Base-by-base conservation (phyloP, 2,888 invertebrate species). In the Branchellion lobata region DNA sequence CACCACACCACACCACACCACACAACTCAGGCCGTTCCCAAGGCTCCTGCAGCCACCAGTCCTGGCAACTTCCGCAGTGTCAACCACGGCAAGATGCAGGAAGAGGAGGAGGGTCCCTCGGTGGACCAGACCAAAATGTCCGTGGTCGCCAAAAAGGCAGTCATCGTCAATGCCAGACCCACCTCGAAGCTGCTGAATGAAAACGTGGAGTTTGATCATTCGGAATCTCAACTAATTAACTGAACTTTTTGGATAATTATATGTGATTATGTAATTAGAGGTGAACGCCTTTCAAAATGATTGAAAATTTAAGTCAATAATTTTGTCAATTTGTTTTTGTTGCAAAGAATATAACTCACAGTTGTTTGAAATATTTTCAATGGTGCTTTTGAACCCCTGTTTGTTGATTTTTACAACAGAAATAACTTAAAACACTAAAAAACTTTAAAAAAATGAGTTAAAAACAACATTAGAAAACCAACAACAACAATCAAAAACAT, bases 111-210 rank as follows among this genome's bases (percentile, higher is more conserved):
- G 33, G 29, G 21, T 21, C 77, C 65, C 0, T 51, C 53, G 24
- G 65, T 77, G 1, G 77, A 77, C 33, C 77, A 77, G 36, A 77
- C 77, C 18, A 77, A 77, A 36, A 77, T 77, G 77, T 57, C 65
- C 18, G 77, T 77, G 24, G 57, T 57, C 1, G 77, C 77, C n/a
- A 77, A 77, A 21, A 77, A 77, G 57, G 53, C 77, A 14, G 77
- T 77, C 3, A 5, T 77, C 1, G 77, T 77, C 65, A 77, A 57
- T 21, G 77, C 77, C n/a, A 77, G 53, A 33, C 77, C 77, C 18
- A 36, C 14, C 27, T 24, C 77, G 31, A 77, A 33, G 21, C 18
- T 34, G 18, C 65, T 77, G 18, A 61, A 33, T 36, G 65, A 77
- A 29, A 36, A 77, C 33, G 77, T 77, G 1, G 31, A 34, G 47